phyloP scores from a whole-genome alignment of 2,113 vertebrate genomes.

The Anser brachyrhynchus region DNA sequence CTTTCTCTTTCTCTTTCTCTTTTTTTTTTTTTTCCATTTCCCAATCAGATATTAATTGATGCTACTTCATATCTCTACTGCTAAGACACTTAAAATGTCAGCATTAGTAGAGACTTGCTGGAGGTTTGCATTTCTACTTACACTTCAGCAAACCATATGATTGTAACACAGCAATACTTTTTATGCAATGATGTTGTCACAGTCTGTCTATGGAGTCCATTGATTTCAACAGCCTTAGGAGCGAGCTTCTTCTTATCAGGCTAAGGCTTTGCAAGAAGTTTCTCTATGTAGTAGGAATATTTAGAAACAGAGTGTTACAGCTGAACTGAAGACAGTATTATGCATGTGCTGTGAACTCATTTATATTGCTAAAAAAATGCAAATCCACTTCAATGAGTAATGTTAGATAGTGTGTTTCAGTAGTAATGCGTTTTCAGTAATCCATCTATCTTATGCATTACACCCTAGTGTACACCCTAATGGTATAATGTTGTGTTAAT shows the following conservation, averaged over 20 bases:
- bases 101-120: neutral
- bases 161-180: neutral
- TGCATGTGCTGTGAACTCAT: neutral
- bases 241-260: neutral
- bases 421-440: neutral
- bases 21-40: neutral
- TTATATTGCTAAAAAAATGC: neutral
- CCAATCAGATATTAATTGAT: neutral
- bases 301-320: neutral
- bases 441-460: neutral
- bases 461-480: neutral
- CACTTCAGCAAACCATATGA: neutral
- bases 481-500: neutral
- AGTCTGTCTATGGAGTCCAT: neutral
- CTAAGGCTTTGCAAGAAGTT: neutral
- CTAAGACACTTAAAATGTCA: neutral
- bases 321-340: neutral
- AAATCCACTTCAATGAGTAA: neutral
- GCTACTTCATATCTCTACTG: neutral
- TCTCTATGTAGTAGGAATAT: neutral
- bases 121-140: neutral
- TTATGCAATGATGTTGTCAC: neutral
- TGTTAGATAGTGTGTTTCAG: neutral
- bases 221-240: neutral
- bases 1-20: neutral